Percentiles rank a stretch among this genome's conserved stretches.
Conservation (phyloP, 2,797 vertebrate genomes). For the Dipus sagitta region DNA sequence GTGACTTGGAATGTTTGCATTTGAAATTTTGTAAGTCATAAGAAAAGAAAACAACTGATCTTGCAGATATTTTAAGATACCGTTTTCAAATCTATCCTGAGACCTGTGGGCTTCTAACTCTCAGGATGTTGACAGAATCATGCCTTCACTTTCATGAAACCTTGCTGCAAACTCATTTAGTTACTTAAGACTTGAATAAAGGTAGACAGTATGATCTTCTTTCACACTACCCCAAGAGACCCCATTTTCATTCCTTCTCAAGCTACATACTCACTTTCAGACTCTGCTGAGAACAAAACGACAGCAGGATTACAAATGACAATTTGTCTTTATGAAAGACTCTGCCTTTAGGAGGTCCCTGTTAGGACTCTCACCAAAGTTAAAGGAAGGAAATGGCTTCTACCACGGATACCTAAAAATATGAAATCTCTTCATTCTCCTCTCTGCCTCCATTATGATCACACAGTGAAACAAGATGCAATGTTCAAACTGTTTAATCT, state of each 20-base stretch:
- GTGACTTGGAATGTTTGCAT: neutral
- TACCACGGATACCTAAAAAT: neutral
- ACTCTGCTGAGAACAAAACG: neutral
- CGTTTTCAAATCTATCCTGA: neutral
- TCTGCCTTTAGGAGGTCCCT: neutral
- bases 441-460: neutral
- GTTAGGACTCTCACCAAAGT: neutral
- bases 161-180: neutral
- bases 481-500: neutral
- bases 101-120: neutral
- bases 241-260: slow-evolving; percentile 13
- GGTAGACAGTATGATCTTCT: neutral
- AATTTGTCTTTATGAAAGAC: slow-evolving; percentile 27
- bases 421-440: neutral
- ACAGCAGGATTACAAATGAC: slow-evolving; percentile 6
- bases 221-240: neutral
- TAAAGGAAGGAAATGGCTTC: slow-evolving; percentile 45
- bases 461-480: neutral
- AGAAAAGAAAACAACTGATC: neutral
- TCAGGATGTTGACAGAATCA: neutral
- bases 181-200: slow-evolving; percentile 40
- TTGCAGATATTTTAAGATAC: neutral
- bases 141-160: neutral
- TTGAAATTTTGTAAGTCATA: slow-evolving; percentile 46
- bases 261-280: neutral